Conservation (phyloP, 2,113 vertebrate species). For the Larimichthys polyactis region DNA sequence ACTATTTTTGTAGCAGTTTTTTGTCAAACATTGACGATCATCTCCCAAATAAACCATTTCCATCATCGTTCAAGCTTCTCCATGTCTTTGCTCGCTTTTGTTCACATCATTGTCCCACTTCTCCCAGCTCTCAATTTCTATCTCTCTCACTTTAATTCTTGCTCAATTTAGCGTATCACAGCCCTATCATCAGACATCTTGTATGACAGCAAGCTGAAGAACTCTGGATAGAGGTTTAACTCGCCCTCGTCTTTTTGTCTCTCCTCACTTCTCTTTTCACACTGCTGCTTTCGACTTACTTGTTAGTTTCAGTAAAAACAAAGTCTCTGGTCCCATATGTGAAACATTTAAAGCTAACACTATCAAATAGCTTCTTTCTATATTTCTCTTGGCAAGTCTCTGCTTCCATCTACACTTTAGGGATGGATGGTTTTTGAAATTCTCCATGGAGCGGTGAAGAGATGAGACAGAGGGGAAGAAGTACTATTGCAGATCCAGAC, state of each 20-base stretch:
- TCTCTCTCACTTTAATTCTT: constrained; percentile 23
- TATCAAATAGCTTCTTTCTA: constrained; percentile 4
- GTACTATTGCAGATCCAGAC: background rate
- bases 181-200: constrained; percentile 31
- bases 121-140: constrained; percentile 17
- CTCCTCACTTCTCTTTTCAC: constrained; percentile 5
- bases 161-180: constrained; percentile 41
- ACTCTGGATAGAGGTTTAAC: constrained; percentile 7
- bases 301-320: constrained; percentile 4
- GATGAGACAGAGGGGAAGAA: background rate
- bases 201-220: constrained; percentile 39
- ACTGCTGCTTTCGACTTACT: background rate
- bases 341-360: background rate
- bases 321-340: background rate
- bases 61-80: constrained; percentile 16
- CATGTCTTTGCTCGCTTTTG: constrained; percentile 38
- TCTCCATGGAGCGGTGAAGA: background rate
- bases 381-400: constrained; percentile 10
- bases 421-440: background rate
- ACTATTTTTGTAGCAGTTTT: background rate
- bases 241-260: background rate
- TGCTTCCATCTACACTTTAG: constrained; percentile 1
- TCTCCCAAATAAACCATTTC: background rate
- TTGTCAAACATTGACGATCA: background rate
- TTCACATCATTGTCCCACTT: constrained; percentile 42